These are phyloP conservation scores for Ectropis grisescens DNA, from an alignment of 1,140 invertebrate genomes.

Conservation along the genomic window DNA sequence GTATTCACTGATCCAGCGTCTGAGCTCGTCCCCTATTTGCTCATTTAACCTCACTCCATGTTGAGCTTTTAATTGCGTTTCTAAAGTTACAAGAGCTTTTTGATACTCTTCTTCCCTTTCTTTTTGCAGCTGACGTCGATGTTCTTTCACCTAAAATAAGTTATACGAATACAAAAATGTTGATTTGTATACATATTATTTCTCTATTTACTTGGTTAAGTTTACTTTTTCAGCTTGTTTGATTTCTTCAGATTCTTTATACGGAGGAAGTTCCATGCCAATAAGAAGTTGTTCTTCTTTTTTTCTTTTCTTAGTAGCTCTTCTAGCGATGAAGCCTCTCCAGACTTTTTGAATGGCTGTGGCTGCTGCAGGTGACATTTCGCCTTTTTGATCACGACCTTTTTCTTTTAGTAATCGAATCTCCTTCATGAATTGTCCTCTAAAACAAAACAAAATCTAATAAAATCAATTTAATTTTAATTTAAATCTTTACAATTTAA, in stretches of 20 bases:
- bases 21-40: slow-evolving; percentile 86
- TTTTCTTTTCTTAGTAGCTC: slow-evolving; percentile 78
- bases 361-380: slow-evolving; percentile 75
- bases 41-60: slow-evolving; percentile 80
- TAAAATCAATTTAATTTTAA: too few relatives aligned
- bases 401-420: slow-evolving; percentile 84
- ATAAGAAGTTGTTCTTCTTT: slow-evolving; percentile 90
- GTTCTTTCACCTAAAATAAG: slow-evolving; percentile 62
- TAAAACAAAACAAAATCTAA: too few relatives aligned
- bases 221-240: slow-evolving; percentile 57
- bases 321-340: slow-evolving; percentile 82
- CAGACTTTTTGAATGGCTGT: slow-evolving; percentile 86
- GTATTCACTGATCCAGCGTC: slow-evolving; percentile 86
- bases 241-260: slow-evolving; percentile 49
- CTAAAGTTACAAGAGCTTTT: slow-evolving; percentile 69
- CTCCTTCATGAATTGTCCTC: slow-evolving; percentile 93
- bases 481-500: slow-evolving; percentile 2
- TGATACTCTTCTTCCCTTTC: slow-evolving; percentile 74
- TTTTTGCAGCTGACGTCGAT: slow-evolving; percentile 73
- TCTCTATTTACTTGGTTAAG: too few relatives aligned
- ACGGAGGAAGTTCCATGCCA: slow-evolving; percentile 76
- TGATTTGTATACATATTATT: too few relatives aligned
- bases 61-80: slow-evolving; percentile 74
- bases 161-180: background rate
- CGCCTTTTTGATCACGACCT: slow-evolving; percentile 72